Conservation (phyloP, 2,888 invertebrate species). For the Aporophyla nigra region DNA sequence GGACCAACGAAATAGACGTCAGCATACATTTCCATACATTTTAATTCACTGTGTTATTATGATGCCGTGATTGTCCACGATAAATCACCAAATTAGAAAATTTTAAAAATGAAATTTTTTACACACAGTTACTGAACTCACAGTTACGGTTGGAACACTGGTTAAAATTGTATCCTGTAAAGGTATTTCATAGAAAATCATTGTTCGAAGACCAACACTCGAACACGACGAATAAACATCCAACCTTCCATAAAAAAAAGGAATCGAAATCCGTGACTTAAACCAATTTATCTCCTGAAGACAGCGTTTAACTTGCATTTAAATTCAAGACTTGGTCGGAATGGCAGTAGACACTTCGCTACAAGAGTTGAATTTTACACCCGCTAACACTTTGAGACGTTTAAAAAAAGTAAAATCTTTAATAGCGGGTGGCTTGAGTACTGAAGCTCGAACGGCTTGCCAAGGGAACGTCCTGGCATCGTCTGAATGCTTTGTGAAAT, state of each 20-base stretch:
- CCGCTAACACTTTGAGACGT: conserved; percentile 56
- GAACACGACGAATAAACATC: conserved; percentile 17
- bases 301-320: conserved; percentile 62
- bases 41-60: too few species aligned
- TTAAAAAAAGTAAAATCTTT: conserved; percentile 61
- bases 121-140: too few species aligned
- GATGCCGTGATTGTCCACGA: too few species aligned
- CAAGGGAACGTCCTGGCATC: conserved; percentile 63
- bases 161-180: too few species aligned
- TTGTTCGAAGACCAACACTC: neutral
- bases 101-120: too few species aligned
- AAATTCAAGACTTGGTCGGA: conserved; percentile 57
- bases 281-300: conserved; percentile 60
- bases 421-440: conserved; percentile 48
- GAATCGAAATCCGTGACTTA: conserved; percentile 48
- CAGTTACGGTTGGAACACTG: too few species aligned
- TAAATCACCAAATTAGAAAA: too few species aligned
- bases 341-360: conserved; percentile 49
- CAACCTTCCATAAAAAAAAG: conserved; percentile 21
- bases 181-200: neutral
- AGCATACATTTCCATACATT: too few species aligned
- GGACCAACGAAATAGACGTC: too few species aligned
- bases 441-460: conserved; percentile 62
- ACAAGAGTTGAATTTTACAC: conserved; percentile 63
- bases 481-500: conserved; percentile 56